Percentiles rank a stretch among this genome's conserved stretches.
These are phyloP conservation scores for Hippoglossus hippoglossus DNA, from an alignment of 2,797 vertebrate species.

Conservation along the genomic window DNA sequence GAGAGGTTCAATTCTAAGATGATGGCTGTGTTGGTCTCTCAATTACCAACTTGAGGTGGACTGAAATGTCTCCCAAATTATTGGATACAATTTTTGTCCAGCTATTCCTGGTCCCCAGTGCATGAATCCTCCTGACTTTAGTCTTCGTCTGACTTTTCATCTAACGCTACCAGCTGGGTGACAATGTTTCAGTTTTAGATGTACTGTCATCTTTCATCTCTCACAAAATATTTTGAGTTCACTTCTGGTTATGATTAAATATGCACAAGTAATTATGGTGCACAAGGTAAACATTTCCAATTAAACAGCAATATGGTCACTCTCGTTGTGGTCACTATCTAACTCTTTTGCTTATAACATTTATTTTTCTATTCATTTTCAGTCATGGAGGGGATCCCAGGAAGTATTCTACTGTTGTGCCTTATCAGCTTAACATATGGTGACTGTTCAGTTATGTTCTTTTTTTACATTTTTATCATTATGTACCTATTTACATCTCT, in stretches of 20 bases:
- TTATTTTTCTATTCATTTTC: conserved; percentile 17
- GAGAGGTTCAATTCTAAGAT: too few relatives aligned
- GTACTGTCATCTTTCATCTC: too few relatives aligned
- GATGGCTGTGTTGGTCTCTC: too few relatives aligned
- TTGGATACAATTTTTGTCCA: too few relatives aligned
- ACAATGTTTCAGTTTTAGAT: not conserved
- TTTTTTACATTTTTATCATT: not conserved
- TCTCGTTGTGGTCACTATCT: not conserved
- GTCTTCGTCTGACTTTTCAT: not conserved
- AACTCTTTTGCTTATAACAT: not conserved
- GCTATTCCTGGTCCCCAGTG: not conserved
- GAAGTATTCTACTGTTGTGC: conserved; percentile 63
- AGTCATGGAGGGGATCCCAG: conserved; percentile 60
- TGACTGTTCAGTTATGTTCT: conserved; percentile 42
- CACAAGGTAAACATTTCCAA: not conserved
- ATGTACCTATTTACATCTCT: not conserved
- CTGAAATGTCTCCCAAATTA: too few relatives aligned
- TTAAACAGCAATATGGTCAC: not conserved
- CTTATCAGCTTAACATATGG: conserved; percentile 60
- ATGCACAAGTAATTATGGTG: not conserved
- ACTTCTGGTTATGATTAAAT: not conserved
- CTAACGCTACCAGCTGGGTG: too few relatives aligned
- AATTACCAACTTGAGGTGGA: too few relatives aligned
- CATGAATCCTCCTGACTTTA: not conserved
- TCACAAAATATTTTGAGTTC: too few relatives aligned